These are phyloP conservation scores for Gnathonemus longibarbis DNA, from an alignment of 2,113 vertebrate genomes.

Conservation along the genomic window DNA sequence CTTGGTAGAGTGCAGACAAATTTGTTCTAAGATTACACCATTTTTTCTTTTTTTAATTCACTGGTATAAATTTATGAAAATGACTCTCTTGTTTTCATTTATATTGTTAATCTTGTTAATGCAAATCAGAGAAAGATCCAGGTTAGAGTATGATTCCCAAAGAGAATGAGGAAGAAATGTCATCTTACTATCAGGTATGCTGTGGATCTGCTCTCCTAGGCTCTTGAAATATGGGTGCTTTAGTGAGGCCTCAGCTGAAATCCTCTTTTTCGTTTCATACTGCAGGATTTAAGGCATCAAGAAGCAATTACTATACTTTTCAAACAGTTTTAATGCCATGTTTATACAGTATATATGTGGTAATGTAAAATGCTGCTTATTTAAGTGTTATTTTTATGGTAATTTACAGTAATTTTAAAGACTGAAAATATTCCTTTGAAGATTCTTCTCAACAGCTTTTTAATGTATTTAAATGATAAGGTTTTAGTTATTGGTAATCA, in stretches of 20 bases:
- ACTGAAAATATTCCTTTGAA: neutral
- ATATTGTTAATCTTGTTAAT: neutral
- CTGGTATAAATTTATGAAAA: neutral
- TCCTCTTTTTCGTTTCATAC: slow-evolving; percentile 77
- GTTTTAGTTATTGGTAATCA: neutral
- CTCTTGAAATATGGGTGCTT: slow-evolving; percentile 77
- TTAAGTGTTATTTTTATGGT: neutral
- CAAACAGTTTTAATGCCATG: neutral
- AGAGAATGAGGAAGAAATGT: neutral
- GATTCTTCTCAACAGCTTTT: neutral
- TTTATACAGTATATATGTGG: neutral
- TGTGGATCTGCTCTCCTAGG: slow-evolving; percentile 76
- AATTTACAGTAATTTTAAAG: neutral
- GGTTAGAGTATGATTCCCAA: neutral
- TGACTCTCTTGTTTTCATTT: neutral
- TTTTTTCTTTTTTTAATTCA: neutral
- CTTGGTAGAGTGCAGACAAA: neutral
- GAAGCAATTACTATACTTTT: neutral
- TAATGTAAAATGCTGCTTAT: neutral
- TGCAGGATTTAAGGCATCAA: slow-evolving; percentile 43
- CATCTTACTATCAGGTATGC: slow-evolving; percentile 83
- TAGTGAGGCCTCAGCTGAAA: slow-evolving; percentile 73
- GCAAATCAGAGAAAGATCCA: neutral
- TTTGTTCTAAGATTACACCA: neutral
- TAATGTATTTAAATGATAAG: neutral